Evolutionary conservation across 1,140 invertebrate species (phyloP), one percentile per base, ranked within the genome.

Genomic region (Ceratosolen solmsi): DNA sequence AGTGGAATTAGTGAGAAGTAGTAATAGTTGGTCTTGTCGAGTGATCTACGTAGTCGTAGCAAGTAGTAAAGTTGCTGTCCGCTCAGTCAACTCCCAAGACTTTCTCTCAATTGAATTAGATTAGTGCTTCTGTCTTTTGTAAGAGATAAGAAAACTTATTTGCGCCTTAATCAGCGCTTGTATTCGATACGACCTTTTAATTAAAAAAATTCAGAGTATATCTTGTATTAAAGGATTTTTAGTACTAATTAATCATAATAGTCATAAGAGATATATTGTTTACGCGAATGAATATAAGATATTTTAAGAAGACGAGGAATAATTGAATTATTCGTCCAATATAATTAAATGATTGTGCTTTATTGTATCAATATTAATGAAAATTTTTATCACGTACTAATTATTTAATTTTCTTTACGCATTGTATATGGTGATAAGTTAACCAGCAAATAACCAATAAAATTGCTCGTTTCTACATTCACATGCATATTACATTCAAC

Each of bases 1-100:
- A 74, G 71, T 65, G 22, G 70, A 79, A 74, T 72, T 79, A 79
- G 60, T 49, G 71, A 33, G 70, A 25, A 49, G 70, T 71, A 25
- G 38, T 71, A 71, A 49, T 71, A 49, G 70, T 71, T n/a, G 71
- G 46, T 54, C 17, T 51, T 65, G 15, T 20, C 2, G 17, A 41
- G 68, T 25, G 25, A 41, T 9, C 38, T 3, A 20, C 9, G 49
- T 2, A 54, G 25, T 73, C 41, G 71, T 54, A 13, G 41, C 41
- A 68, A 79, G 77, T 63, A 78, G 75, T 68, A 33, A 78, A 78
- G 33, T 77, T 51, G 58, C 22, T 68, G 60, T 78, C 46, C 60
- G 75, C 63, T 56, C 49, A 9, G 75, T 22, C 75, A 33, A 51
- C 46, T 54, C 46, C 15, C 33, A n/a, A 30, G 41, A 77, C 27